Base-by-base conservation (phyloP, 2,113 vertebrate genomes). In the Bufo gargarizans region DNA sequence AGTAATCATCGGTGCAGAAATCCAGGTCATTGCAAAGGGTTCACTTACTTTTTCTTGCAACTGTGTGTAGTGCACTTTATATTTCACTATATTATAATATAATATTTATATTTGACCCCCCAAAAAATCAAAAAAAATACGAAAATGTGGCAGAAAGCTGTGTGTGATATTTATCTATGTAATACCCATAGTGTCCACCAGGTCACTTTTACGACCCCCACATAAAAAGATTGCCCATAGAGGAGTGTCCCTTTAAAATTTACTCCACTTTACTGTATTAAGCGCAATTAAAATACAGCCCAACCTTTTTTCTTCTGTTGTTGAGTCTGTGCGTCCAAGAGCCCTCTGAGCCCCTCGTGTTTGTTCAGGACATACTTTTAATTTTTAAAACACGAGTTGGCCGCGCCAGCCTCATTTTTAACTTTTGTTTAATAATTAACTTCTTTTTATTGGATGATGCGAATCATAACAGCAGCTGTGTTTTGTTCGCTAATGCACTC, bases 361-460 rank as follows among this genome's bases (percentile, higher is more conserved):
- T 84, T 67, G 87, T 88, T 84, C 58, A 83, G 55, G 77, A 58
- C 80, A 77, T 83, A 65, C 71, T 61, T 88, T 83, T 77, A 65
- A 84, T 89, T 89, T 78, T 89, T 89, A 89, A 89, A 89, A 78
- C 87, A 89, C 76, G 78, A 63, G 49, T 89, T 89, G 87, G 87
- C 87, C 43, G 47, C 22, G 10, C 59, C 82, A 17, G 49, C 58
- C 45, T 78, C 59, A 8, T 78, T 89, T 88, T 84, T 84, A 78
- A 89, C 87, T 89, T 33, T 89, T 89, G 87, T 89, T 89, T 89
- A 89, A 89, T 89, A 84, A 84, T 89, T 89, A 82, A 84, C 87
- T 83, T 89, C 71, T 89, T 84, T 84, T 84, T 84, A 84, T 84
- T 89, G 81, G 87, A 89, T 77, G 82, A 84, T 69, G 61, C 82